phyloP scores from a whole-genome alignment of 2,113 vertebrate species.

The Anolis sagrei region DNA sequence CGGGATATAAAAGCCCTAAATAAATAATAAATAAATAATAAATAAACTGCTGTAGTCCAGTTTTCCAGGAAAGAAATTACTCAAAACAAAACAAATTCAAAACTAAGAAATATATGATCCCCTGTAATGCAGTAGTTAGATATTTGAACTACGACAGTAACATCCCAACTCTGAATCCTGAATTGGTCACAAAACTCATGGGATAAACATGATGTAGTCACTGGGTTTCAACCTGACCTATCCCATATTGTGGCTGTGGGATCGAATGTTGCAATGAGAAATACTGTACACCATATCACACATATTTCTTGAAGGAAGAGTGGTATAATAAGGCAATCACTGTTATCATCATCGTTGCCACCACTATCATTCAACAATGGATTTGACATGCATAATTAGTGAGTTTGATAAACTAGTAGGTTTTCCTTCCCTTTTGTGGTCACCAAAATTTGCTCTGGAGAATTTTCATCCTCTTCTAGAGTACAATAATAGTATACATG shows the following conservation, averaged over 20 bases:
- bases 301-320: neutral
- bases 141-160: neutral
- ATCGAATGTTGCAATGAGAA: neutral
- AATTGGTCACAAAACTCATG: neutral
- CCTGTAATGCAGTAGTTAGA: neutral
- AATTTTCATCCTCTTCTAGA: no score
- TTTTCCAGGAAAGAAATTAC: neutral
- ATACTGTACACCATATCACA: neutral
- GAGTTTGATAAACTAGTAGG: no score
- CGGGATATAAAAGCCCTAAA: no score
- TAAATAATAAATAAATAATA: no score
- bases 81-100: neutral
- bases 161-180: neutral
- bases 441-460: no score
- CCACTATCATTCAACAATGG: no score
- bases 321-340: neutral
- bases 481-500: no score
- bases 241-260: neutral
- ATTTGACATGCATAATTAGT: no score
- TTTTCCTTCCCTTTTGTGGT: no score
- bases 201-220: neutral
- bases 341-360: neutral
- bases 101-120: neutral
- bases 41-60: no score
- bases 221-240: neutral